These are phyloP conservation scores for Lacerta bilineata DNA, from an alignment of 2,797 vertebrate species.

Conservation along the genomic window DNA sequence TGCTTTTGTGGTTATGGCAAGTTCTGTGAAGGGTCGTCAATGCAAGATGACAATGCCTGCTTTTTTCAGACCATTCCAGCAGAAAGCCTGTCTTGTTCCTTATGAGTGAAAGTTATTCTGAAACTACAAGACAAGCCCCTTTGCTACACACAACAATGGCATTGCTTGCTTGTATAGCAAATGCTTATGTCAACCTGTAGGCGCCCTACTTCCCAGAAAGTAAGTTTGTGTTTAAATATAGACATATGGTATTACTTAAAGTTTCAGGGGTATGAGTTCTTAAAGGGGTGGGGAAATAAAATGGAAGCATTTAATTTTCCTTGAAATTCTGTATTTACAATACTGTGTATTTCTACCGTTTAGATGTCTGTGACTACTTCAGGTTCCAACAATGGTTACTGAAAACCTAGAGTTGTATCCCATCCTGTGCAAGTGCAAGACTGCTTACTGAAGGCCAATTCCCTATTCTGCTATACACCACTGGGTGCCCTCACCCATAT, in stretches of 20 bases:
- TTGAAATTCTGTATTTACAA: neutral
- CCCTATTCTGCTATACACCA: neutral
- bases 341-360: neutral
- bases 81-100: slow-evolving; percentile 20
- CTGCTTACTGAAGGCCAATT: neutral
- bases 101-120: slow-evolving; percentile 43
- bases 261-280: neutral
- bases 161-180: slow-evolving; percentile 35
- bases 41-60: neutral
- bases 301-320: neutral
- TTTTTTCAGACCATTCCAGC: slow-evolving; percentile 48
- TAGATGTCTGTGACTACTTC: neutral
- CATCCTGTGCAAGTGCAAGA: neutral
- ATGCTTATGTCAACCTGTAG: slow-evolving; percentile 28
- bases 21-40: slow-evolving; percentile 39
- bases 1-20: slow-evolving; percentile 39
- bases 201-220: accelerated
- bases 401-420: neutral
- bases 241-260: neutral
- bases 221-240: neutral
- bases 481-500: neutral
- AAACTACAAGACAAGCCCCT: slow-evolving; percentile 49
- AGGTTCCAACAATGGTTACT: neutral
- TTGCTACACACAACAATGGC: slow-evolving; percentile 29
- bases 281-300: neutral